Base-by-base conservation (phyloP, 2,113 vertebrate species). In the Panthera leo region DNA sequence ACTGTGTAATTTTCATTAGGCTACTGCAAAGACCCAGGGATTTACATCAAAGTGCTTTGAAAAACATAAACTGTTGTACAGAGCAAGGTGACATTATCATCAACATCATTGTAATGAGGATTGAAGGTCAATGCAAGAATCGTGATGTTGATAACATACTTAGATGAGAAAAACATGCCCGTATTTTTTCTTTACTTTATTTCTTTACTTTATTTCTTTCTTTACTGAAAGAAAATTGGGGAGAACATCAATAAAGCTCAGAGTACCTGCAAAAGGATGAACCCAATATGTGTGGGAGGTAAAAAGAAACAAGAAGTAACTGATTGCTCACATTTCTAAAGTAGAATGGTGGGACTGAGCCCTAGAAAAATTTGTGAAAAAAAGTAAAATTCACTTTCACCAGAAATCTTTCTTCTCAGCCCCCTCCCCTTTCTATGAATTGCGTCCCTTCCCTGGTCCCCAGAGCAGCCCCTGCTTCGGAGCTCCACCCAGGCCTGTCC, bases 161-260 rank as follows among this genome's bases (percentile, higher is more conserved):
- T 48, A 63, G 19, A 82, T 91, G 67, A 96, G 87, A 94, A 95
- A 97, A 73, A 58, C 16, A 82, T 89, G 55, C 39, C 18, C 92
- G 1, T 45, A 9, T 45, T 8, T 45, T 45, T 45, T 45, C 45
- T 45, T 45, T 45, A 45, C 45, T 45, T 45, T 45, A 45, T 45
- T 2, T 45, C 45, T 45, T 45, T 39, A 39, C 39, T 36, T 39
- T 45, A 45, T 45, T 45, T 45, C 45, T 82, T 75, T 89, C 71
- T 82, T 58, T 63, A 14, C 68, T 61, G 55, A 83, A 76, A 78
- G 71, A 71, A 78, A 85, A 73, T 11, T 39, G 51, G 58, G 34
- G 39, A 86, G 39, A 71, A 48, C 29, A 75, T 10, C 87, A 36
- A 79, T 6, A 68, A 23, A 78, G 68, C 84, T 93, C n/a, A 85